Evolutionary conservation across 2,888 invertebrate genomes (phyloP), one percentile per base, ranked within the genome.

Genomic region (Eilema griseolum): DNA sequence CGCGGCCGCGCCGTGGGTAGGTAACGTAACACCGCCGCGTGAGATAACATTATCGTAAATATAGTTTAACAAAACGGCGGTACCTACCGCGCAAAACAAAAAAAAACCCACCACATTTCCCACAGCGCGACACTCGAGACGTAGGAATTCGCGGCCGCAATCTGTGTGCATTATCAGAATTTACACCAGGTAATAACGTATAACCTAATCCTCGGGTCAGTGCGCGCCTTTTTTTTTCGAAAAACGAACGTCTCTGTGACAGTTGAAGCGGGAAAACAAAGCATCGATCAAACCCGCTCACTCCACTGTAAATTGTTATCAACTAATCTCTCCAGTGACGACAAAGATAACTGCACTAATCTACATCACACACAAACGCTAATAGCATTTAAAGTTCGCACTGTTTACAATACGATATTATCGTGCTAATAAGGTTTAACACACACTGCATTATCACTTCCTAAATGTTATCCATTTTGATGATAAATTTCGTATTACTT

Each of bases 211-310:
- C 84, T 71, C 67, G 76, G 84, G 82, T 82, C 84, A 84, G 75
- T 89, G 88, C 87, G 88, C 87, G 86, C 80, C 78, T 89, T 91
- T 90, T 69, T 66, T 69, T 91, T 91, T 90, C 80, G 81, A 89
- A 90, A 90, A 90, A 88, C 80, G 85, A 89, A 86, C 83, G 75
- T 81, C 80, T 66, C 76, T 84, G 85, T 85, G 86, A 90, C 90
- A 90, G 87, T 90, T 89, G 90, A 92, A 92, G 92, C 87, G 88
- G 90, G 90, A 90, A 93, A 92, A 93, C 94, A 91, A 93, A 92
- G 91, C 95, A 91, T 95, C 94, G 92, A 94, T 95, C 95, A 95
- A 93, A 91, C 92, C 90, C 92, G 93, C 89, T 95, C 95, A 89
- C 95, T 94, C 95, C n/a, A n/a, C n/a, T 7, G n/a, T 12, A 16